Evolutionary conservation across 2,888 invertebrate genomes (phyloP), one percentile per base, ranked within the genome.

Genomic region (Sthenelais limicola): DNA sequence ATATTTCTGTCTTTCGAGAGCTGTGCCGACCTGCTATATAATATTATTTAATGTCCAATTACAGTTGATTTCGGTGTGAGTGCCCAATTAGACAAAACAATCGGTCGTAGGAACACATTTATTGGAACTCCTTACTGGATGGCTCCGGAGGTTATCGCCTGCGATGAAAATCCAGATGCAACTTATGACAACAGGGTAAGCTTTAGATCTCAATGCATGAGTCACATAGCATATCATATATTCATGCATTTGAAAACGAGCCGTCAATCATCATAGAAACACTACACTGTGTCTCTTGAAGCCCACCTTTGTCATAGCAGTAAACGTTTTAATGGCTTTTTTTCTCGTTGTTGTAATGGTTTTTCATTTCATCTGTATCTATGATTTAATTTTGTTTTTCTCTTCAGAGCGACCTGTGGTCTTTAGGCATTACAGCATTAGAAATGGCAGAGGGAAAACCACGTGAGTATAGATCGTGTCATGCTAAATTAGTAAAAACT

Each of bases 371-470:
- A 15, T 43, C 12, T 43, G n/a, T 43, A 43, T 15, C 12, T 43
- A 43, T 43, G 12, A 15, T 15, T 15, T 12, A 43, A 21, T 67
- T 49, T 56, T 33, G n/a, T 15, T 15, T 67, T 73, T 51, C 32
- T n/a, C 71, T 74, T 47, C 83, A 90, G 86, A 90, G 90, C 81
- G 91, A 91, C 82, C 82, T 91, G 66, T 91, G 91, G 91, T 91
- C 91, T n/a, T 82, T 91, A 74, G 90, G 98, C 84, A 99, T 99
- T 85, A 99, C 98, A 73, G 97, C 98, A 68, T 91, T 99, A 78
- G 99, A 99, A 91, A 99, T 99, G 99, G 98, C 99, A 73, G 99
- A 99, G 90, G 97, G 97, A 84, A 97, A 98, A 89, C 98, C 98
- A 77, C 98, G 89, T 89, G 82, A 87, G 88, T 87, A 38, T 24